Evolutionary conservation across 2,888 invertebrate genomes (phyloP).

Genomic region (Hypomecis atomaria): DNA sequence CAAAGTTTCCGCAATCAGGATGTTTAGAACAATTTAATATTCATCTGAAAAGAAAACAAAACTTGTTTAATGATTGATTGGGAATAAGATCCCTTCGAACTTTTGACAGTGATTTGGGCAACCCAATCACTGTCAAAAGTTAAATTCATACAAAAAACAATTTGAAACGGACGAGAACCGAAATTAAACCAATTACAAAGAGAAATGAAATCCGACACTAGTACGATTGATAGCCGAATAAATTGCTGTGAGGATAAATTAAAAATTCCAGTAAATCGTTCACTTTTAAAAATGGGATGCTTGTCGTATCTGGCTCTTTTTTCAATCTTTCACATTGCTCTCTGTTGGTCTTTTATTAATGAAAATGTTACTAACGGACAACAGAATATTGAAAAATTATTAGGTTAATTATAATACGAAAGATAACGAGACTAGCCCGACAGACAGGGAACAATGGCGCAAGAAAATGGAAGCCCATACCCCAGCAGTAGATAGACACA

Average conservation of each 20-base stretch:
- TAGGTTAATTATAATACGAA: not conserved
- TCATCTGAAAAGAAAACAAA: not conserved
- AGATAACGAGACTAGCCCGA: no score
- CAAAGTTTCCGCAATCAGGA: not conserved
- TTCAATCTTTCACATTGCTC: no score
- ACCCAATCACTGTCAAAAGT: conserved; percentile 39
- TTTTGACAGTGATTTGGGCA: no score
- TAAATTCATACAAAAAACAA: conserved; percentile 40
- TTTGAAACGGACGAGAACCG: conserved; percentile 39
- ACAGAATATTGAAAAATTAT: not conserved
- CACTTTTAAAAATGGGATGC: conserved; percentile 16
- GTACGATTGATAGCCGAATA: conserved; percentile 41
- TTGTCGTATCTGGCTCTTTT: not conserved
- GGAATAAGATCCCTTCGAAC: conserved; percentile 12
- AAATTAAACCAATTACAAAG: conserved; percentile 45
- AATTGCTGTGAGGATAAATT: conserved; percentile 38
- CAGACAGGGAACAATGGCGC: no score
- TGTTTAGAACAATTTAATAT: conserved; percentile 1
- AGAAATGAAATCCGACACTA: conserved; percentile 41
- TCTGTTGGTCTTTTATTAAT: no score
- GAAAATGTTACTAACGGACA: no score
- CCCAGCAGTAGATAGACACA: no score
- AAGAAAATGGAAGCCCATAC: no score
- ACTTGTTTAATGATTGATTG: conserved; percentile 15
- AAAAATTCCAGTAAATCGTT: conserved; percentile 34